Evolutionary conservation across 2,113 vertebrate species (phyloP), one percentile per base, ranked within the genome.

Genomic region (Lamprologus speciosus): DNA sequence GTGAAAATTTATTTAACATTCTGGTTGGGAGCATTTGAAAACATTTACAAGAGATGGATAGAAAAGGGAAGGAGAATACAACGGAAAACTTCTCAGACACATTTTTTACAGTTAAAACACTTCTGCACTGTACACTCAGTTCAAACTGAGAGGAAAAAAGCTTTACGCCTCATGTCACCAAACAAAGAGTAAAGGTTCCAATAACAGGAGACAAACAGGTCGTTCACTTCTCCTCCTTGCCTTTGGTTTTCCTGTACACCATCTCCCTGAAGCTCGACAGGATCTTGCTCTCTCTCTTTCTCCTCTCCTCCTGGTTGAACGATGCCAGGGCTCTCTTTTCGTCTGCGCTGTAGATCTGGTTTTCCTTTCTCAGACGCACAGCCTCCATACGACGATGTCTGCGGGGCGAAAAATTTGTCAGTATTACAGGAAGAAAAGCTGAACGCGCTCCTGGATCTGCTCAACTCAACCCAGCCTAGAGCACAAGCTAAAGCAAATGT

Each of bases 331-430:
- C 98, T 95, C 98, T 96, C 96, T 99, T 99, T 14, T 99, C 98
- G 31, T 99, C 98, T 0, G 98, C 98, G 2, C 98, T 99, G 95
- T 99, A 99, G 85, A 99, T 99, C 97, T 99, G 98, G 97, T 99
- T 99, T 92, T 99, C 98, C 86, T 99, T 99, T 45, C 98, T 98
- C 94, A 99, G 97, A 96, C 98, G 98, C 94, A 99, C 99, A 3
- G 99, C 98, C 88, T 99, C 99, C 98, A 99, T 99, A 89, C 98
- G 98, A 1, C 98, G 98, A 92, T 99, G 98, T 87, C 99, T 99
- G 92, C 23, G 1, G 81, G 85, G 53, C 42, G 1, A 82, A 50
- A 21, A 21, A 53, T 11, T 12, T 2, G 23, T 88, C 55, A 87
- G 75, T 10, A 3, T 88, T 47, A 78, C 42, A 31, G 9, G 14